Evolutionary conservation across 2,888 invertebrate species (phyloP).

Genomic region (Chymomyza fuscimana): DNA sequence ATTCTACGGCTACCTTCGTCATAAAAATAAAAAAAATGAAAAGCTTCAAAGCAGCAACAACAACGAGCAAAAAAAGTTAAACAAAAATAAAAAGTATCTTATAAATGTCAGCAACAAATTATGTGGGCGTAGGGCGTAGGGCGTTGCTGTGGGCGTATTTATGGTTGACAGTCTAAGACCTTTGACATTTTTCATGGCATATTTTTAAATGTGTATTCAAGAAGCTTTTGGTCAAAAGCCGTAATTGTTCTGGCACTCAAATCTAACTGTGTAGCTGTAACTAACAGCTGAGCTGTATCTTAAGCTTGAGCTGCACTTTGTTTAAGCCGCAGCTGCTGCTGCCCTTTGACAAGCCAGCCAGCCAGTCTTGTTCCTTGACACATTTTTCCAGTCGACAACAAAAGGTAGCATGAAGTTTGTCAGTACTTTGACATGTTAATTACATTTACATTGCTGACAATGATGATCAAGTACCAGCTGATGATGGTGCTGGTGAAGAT

Average conservation of each 20-base stretch:
- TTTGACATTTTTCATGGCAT: constrained; percentile 22
- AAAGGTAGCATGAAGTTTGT: constrained; percentile 48
- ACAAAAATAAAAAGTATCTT: not conserved
- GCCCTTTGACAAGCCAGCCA: not conserved
- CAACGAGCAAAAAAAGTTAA: not conserved
- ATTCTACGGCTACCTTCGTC: not conserved
- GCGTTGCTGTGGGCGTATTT: not conserved
- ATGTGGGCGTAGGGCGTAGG: constrained; percentile 15
- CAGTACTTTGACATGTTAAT: constrained; percentile 63
- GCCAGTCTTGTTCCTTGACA: constrained; percentile 41
- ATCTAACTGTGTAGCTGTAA: not conserved
- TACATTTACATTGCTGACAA: constrained; percentile 48
- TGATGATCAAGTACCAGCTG: constrained; percentile 16
- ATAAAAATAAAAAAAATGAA: not conserved
- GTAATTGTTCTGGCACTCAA: not conserved
- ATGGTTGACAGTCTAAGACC: constrained; percentile 29
- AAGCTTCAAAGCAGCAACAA: not conserved
- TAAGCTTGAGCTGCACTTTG: not conserved
- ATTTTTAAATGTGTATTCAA: not conserved
- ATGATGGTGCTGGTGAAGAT: constrained; percentile 3
- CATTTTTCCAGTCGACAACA: constrained; percentile 48
- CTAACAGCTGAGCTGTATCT: constrained; percentile 30
- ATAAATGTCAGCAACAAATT: constrained; percentile 10
- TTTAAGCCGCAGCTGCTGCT: not conserved
- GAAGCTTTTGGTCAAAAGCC: not conserved